These are phyloP conservation scores for Teleopsis dalmanni DNA, from an alignment of 1,140 invertebrate species.

Conservation along the genomic window DNA sequence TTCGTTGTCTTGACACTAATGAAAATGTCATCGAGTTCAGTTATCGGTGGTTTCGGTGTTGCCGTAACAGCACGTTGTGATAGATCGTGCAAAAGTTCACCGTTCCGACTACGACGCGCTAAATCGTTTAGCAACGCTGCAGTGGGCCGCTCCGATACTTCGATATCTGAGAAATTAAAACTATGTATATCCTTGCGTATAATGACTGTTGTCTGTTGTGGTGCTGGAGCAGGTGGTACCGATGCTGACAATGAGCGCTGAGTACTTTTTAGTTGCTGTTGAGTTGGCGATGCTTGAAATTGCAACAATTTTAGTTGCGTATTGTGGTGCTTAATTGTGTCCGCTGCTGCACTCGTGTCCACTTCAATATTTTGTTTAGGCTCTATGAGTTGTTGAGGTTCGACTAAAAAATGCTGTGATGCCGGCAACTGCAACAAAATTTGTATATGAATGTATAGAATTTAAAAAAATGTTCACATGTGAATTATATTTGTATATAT, in stretches of 20 bases:
- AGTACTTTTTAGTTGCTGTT: slow-evolving; percentile 16
- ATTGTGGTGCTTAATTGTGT: not conserved
- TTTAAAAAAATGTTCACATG: too few species aligned
- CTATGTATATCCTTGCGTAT: slow-evolving; percentile 43
- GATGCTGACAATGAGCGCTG: too few species aligned
- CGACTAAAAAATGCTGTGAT: not conserved
- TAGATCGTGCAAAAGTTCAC: slow-evolving; percentile 35
- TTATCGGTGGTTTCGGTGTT: slow-evolving; percentile 59
- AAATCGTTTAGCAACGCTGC: slow-evolving; percentile 31
- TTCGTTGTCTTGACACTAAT: slow-evolving; percentile 92
- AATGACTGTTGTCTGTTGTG: slow-evolving; percentile 20
- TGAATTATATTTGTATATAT: too few species aligned
- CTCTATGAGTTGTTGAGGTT: slow-evolving; percentile 5
- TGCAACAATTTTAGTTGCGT: slow-evolving; percentile 5
- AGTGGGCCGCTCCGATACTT: slow-evolving; percentile 32
- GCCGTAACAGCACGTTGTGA: slow-evolving; percentile 38
- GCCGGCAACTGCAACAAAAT: not conserved
- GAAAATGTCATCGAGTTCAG: slow-evolving; percentile 76
- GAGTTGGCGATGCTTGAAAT: slow-evolving; percentile 14
- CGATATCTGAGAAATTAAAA: slow-evolving; percentile 42
- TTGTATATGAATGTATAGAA: not conserved
- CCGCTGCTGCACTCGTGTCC: not conserved
- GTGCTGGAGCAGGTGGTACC: not conserved
- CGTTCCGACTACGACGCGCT: slow-evolving; percentile 32
- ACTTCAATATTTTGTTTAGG: not conserved